Conservation (phyloP, 2,888 invertebrate genomes). For the Apoda limacodes region DNA sequence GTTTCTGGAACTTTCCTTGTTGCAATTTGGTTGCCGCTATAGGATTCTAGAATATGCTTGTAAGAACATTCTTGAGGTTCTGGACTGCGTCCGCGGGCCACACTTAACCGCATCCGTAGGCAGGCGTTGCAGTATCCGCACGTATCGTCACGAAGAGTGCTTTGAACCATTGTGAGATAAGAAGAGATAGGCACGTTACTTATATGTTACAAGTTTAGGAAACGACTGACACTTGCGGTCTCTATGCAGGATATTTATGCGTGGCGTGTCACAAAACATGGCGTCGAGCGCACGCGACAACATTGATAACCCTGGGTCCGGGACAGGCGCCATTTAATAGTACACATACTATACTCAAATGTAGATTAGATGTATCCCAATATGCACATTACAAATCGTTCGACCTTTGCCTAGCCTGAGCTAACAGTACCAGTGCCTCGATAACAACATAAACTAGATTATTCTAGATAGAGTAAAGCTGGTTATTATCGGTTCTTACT, state of each 20-base stretch:
- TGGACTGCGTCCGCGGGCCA: constrained; percentile 51
- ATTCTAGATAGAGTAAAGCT: too few species aligned
- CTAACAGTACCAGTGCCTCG: too few species aligned
- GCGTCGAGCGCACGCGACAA: constrained; percentile 58
- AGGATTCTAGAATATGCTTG: constrained; percentile 61
- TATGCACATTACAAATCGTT: constrained; percentile 8
- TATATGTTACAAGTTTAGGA: constrained; percentile 26
- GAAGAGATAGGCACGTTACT: too few species aligned
- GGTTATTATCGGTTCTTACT: too few species aligned
- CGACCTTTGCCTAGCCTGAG: constrained; percentile 1
- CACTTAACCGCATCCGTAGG: constrained; percentile 49
- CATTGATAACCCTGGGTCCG: constrained; percentile 49
- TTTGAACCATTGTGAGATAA: constrained; percentile 56
- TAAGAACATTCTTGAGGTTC: constrained; percentile 59
- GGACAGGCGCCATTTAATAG: constrained; percentile 36
- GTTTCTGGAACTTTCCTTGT: constrained; percentile 36
- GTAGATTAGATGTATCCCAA: too few species aligned
- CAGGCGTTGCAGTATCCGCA: constrained; percentile 64
- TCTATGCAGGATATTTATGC: constrained; percentile 46
- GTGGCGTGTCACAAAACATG: constrained; percentile 24
- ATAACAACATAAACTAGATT: too few species aligned
- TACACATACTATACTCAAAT: too few species aligned
- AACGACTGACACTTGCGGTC: constrained; percentile 37
- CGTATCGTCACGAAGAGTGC: constrained; percentile 40
- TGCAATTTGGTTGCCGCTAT: constrained; percentile 29